Evolutionary conservation across 2,888 invertebrate genomes (phyloP).

Genomic region (Tenthredo notha): DNA sequence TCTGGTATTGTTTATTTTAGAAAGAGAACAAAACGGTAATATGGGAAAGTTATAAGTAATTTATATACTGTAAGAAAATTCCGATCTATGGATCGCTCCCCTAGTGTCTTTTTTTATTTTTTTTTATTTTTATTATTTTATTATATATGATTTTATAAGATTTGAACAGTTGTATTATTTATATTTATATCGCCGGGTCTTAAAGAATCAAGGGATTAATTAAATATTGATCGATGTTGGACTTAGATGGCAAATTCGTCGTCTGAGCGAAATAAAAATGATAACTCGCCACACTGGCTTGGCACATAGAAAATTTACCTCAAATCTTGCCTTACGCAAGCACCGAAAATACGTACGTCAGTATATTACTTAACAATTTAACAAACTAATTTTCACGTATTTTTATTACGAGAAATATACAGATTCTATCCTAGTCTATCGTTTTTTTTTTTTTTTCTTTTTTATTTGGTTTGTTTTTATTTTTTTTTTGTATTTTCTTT

Average conservation of each 20-base stretch:
- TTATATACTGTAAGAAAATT: background rate
- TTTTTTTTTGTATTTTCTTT: background rate
- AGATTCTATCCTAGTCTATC: slow-evolving; percentile 38
- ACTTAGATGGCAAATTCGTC: slow-evolving; percentile 52
- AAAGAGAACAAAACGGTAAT: background rate
- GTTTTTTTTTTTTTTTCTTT: slow-evolving; percentile 6
- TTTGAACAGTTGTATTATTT: background rate
- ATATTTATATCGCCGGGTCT: background rate
- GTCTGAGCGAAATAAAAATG: slow-evolving; percentile 45
- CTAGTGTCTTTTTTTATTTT: background rate
- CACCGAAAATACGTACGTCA: slow-evolving; percentile 28
- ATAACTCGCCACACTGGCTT: slow-evolving; percentile 47
- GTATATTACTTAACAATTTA: slow-evolving; percentile 45
- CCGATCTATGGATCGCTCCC: background rate
- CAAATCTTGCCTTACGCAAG: slow-evolving; percentile 38
- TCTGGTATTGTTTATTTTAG: background rate
- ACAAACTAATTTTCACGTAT: slow-evolving; percentile 40
- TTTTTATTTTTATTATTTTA: background rate
- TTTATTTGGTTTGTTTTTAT: background rate
- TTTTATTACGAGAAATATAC: slow-evolving; percentile 29
- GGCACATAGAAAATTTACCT: slow-evolving; percentile 50
- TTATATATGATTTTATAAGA: background rate
- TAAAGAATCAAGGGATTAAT: background rate
- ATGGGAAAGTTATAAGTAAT: background rate
- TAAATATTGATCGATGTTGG: slow-evolving; percentile 39